Conservation (phyloP, 2,888 invertebrate genomes). For the Ophion costatus region DNA sequence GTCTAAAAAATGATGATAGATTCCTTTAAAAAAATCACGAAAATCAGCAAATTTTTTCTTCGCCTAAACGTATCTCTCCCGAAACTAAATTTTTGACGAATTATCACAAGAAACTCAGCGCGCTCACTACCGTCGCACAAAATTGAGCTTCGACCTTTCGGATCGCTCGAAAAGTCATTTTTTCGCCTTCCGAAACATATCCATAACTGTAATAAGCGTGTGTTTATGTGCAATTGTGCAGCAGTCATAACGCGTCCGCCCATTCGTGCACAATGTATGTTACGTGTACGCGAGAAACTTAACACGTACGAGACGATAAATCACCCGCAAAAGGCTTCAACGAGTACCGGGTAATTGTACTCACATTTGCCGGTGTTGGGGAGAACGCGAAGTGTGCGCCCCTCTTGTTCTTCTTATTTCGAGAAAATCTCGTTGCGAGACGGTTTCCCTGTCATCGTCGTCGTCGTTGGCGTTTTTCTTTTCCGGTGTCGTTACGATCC, state of each 20-base stretch:
- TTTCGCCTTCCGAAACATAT: background rate
- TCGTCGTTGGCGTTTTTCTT: slow-evolving; percentile 1
- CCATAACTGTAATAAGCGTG: background rate
- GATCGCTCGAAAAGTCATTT: no score
- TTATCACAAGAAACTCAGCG: no score
- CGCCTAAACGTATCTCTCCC: no score
- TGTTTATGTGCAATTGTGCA: slow-evolving; percentile 13
- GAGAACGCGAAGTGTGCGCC: slow-evolving; percentile 24
- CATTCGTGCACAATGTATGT: background rate
- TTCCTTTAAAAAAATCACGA: no score
- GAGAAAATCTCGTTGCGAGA: slow-evolving; percentile 22
- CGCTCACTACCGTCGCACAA: no score
- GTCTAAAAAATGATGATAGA: no score
- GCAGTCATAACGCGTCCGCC: background rate
- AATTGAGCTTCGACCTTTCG: no score
- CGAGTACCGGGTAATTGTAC: slow-evolving; percentile 49
- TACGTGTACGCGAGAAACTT: slow-evolving; percentile 16
- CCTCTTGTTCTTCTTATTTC: background rate
- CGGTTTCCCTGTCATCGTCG: slow-evolving; percentile 20
- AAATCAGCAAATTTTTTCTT: no score
- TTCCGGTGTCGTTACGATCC: slow-evolving; percentile 19
- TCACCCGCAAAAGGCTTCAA: slow-evolving; percentile 32
- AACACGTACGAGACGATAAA: slow-evolving; percentile 28
- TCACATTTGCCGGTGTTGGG: slow-evolving; percentile 4
- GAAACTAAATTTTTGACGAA: no score